A percentile compares a stretch with the other conserved stretches of the same genome.
Evolutionary conservation across 2,888 invertebrate genomes (phyloP).

Genomic region (Amiota minor): DNA sequence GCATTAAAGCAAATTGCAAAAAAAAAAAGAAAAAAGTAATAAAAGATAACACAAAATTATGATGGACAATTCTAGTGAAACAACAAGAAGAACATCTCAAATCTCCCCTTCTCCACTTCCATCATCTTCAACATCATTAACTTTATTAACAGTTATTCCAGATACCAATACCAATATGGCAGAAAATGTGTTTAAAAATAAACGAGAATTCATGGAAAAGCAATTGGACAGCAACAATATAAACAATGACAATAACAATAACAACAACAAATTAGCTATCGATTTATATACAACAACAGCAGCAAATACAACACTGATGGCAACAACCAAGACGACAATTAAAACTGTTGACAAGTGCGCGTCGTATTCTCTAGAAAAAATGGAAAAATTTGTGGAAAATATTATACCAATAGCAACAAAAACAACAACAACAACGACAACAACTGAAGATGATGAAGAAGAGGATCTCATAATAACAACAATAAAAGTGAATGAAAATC

Average conservation of each 20-base stretch:
- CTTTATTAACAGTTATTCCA: no score
- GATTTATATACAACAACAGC: background rate
- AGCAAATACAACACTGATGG: constrained; percentile 32
- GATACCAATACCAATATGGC: no score
- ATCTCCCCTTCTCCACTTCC: no score
- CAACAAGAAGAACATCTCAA: no score
- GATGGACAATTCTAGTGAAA: no score
- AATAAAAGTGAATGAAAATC: constrained; percentile 44
- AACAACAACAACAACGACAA: constrained; percentile 36
- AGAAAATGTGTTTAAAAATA: no score
- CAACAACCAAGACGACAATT: constrained; percentile 38
- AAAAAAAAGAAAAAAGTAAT: no score
- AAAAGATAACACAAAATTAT: no score
- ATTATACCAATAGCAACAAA: constrained; percentile 33
- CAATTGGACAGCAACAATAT: background rate
- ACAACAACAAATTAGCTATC: background rate
- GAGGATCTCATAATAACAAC: constrained; percentile 56
- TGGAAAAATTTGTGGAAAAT: constrained; percentile 12
- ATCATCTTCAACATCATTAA: no score
- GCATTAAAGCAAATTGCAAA: no score
- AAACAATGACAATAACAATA: background rate
- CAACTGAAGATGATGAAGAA: constrained; percentile 39
- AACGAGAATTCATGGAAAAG: background rate
- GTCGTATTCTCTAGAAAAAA: background rate
- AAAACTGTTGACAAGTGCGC: background rate